Conservation (phyloP, 2,888 invertebrate species). For the Acronicta leporina region DNA sequence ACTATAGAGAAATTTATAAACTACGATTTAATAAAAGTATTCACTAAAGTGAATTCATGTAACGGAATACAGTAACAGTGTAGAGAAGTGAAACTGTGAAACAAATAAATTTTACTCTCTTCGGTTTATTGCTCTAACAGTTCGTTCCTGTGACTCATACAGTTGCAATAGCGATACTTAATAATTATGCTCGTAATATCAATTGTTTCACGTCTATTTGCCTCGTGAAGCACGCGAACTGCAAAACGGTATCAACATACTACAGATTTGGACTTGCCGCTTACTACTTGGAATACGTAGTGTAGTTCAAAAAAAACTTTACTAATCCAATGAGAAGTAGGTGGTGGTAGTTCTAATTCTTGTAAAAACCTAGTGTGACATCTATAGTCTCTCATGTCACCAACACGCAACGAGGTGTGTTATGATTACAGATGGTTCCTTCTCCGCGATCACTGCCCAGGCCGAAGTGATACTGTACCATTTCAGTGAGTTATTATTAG, state of each 20-base stretch:
- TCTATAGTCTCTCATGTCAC: too few relatives aligned
- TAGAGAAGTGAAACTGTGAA: slow-evolving; percentile 35
- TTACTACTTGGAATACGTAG: background rate
- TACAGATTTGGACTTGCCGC: background rate
- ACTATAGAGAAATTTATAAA: background rate
- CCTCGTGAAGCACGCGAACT: slow-evolving; percentile 42
- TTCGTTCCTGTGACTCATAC: slow-evolving; percentile 37
- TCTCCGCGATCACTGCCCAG: too few relatives aligned
- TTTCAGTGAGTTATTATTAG: too few relatives aligned
- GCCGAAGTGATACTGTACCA: too few relatives aligned
- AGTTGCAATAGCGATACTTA: slow-evolving; percentile 29
- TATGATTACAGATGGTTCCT: too few relatives aligned
- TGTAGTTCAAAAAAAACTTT: background rate
- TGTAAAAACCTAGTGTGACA: too few relatives aligned
- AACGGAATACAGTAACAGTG: slow-evolving; percentile 21
- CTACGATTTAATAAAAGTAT: background rate
- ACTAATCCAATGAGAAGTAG: too few relatives aligned
- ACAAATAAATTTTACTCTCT: slow-evolving; percentile 51
- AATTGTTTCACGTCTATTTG: slow-evolving; percentile 45
- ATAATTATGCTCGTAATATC: slow-evolving; percentile 42
- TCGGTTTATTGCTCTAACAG: slow-evolving; percentile 41
- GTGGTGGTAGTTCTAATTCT: background rate
- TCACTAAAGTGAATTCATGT: slow-evolving; percentile 14
- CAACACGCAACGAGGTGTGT: too few relatives aligned
- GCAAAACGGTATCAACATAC: slow-evolving; percentile 36